Base-by-base conservation (phyloP, 2,113 vertebrate genomes). In the Psophia crepitans region DNA sequence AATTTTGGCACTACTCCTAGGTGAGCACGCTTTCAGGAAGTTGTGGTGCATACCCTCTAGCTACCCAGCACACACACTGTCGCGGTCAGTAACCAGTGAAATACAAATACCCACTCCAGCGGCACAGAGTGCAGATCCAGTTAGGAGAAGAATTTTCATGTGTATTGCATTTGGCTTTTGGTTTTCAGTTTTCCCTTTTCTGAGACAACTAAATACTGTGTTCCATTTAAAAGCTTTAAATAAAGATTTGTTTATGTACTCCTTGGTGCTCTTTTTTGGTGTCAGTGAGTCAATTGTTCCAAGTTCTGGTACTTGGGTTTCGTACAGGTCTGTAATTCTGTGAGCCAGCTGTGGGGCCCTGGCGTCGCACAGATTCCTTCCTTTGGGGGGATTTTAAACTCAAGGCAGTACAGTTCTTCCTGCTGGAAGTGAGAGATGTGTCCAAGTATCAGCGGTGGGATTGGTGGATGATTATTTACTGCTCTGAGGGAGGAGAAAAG, bases 211-310 rank as follows among this genome's bases (percentile, higher is more conserved):
- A 30, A 90, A 30, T 53, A 15, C 3, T 57, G 10, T 77, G 53
- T 82, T 95, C n/a, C 32, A 32, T 88, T 81, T 78, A 63, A 93
- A 84, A 95, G 89, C 89, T 95, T 89, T 90, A 91, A 96, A 97
- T 95, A 97, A 97, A 97, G 32, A 82, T 75, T 49, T 69, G 70
- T 95, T 82, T 69, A 41, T 89, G 33, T 64, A 41, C 5, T 53
- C 41, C 28, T 12, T 12, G 8, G 37, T 95, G 71, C 7, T 63
- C 13, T 13, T 64, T 73, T 57, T 27, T 41, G 8, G 5, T 4
- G 21, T 56, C 56, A 46, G 0, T 77, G 39, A 41, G 26, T n/a
- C 22, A 32, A 37, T 14, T 32, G 26, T 49, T 77, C 19, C 1
- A 33, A 57, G 39, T 74, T 63, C 26, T 74, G 27, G 26, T 60